Evolutionary conservation across 37 sponge, comb jelly and placozoan genomes (phyloP).

Genomic region (Aphrocallistes beatrix): DNA sequence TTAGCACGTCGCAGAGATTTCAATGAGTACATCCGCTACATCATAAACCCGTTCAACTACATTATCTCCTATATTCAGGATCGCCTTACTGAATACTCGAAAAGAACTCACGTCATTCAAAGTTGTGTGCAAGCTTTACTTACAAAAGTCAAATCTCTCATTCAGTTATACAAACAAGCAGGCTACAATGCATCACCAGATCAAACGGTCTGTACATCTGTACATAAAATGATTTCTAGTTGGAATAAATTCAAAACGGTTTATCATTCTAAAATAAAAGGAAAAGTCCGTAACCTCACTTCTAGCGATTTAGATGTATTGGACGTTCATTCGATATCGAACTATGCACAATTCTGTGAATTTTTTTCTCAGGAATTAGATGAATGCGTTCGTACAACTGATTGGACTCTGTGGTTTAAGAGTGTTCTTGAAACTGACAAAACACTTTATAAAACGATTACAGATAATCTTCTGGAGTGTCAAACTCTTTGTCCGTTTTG

Average conservation of each 20-base stretch:
- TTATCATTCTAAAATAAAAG: background rate
- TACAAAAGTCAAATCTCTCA: background rate
- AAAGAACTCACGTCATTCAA: background rate
- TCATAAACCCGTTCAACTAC: background rate
- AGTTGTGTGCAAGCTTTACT: background rate
- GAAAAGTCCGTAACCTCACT: background rate
- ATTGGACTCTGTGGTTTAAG: background rate
- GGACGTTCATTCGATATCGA: background rate
- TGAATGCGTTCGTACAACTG: background rate
- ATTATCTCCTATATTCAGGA: background rate
- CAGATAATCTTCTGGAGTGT: background rate
- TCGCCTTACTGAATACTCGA: background rate
- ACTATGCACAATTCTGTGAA: background rate
- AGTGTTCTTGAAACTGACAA: background rate
- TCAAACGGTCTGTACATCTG: background rate
- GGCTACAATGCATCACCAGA: background rate
- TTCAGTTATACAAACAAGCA: background rate
- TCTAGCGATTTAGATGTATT: background rate
- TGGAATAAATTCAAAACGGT: background rate
- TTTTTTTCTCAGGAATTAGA: background rate
- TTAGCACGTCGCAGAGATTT: background rate
- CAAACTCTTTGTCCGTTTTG: background rate
- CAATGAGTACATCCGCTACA: background rate
- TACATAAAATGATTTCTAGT: background rate
- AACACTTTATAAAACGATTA: background rate